Evolutionary conservation across 2,113 vertebrate genomes (phyloP).

Genomic region (Psilopsiagon aurifrons): DNA sequence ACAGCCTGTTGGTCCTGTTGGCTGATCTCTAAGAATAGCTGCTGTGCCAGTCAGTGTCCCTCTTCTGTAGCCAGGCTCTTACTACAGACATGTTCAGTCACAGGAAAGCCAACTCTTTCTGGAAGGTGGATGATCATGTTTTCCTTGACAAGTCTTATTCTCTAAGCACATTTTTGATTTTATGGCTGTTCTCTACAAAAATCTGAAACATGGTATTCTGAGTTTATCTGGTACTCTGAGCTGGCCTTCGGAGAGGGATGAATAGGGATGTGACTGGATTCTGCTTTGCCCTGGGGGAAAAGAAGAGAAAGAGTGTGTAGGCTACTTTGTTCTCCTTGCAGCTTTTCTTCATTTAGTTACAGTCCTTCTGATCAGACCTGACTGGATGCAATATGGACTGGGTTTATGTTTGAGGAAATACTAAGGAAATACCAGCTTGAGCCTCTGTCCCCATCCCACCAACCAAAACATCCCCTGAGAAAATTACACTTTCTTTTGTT

Average conservation of each 20-base stretch:
- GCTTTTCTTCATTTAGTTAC: neutral
- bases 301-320: neutral
- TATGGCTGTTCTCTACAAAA: neutral
- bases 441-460: neutral
- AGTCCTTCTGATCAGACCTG: neutral
- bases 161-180: neutral
- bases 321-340: neutral
- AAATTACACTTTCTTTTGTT: neutral
- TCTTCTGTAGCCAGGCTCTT: neutral
- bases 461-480: neutral
- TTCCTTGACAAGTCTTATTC: neutral
- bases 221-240: neutral
- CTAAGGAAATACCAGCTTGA: neutral
- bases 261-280: neutral
- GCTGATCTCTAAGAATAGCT: slow-evolving; percentile 39
- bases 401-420: neutral
- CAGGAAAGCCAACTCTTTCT: neutral
- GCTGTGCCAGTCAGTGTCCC: neutral
- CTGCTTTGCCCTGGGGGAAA: neutral
- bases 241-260: neutral
- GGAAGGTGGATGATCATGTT: neutral
- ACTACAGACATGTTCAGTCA: neutral
- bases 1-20: slow-evolving; percentile 32
- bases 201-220: neutral
- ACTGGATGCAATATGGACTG: neutral